Evolutionary conservation across 2,113 vertebrate species (phyloP).

Genomic region (Varanus salvator): DNA sequence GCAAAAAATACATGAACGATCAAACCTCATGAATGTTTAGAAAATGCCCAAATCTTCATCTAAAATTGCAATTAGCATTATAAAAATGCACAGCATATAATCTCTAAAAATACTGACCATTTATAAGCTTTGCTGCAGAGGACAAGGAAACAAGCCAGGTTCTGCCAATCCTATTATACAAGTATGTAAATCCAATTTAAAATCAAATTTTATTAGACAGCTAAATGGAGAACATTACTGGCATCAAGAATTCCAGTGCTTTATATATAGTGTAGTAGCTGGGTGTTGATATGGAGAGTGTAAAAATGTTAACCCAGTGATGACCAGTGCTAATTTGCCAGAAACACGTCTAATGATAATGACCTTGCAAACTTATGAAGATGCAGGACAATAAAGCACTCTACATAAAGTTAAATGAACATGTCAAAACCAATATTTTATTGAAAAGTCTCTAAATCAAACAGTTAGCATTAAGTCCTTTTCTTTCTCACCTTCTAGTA

Average conservation of each 20-base stretch:
- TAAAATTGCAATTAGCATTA: background rate
- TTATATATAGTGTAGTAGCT: background rate
- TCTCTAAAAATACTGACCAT: slow-evolving; percentile 11
- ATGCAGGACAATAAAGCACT: background rate
- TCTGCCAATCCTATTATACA: slow-evolving; percentile 23
- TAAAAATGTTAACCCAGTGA: background rate
- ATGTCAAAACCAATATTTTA: background rate
- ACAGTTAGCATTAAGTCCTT: background rate
- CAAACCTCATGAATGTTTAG: background rate
- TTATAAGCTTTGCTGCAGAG: background rate
- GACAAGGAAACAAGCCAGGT: slow-evolving; percentile 1
- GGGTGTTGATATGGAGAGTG: background rate
- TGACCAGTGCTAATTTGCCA: background rate
- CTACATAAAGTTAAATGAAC: background rate
- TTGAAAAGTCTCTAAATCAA: background rate
- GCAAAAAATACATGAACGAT: background rate
- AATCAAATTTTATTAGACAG: slow-evolving; percentile 13
- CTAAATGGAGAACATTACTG: background rate
- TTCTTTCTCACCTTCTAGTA: background rate
- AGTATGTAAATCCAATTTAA: slow-evolving; percentile 23
- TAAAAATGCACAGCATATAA: background rate
- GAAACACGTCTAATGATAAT: background rate
- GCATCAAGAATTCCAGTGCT: background rate
- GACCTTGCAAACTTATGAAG: background rate
- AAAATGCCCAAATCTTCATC: background rate